Conservation (phyloP, 1,140 invertebrate genomes). For the Chironomus tepperi region DNA sequence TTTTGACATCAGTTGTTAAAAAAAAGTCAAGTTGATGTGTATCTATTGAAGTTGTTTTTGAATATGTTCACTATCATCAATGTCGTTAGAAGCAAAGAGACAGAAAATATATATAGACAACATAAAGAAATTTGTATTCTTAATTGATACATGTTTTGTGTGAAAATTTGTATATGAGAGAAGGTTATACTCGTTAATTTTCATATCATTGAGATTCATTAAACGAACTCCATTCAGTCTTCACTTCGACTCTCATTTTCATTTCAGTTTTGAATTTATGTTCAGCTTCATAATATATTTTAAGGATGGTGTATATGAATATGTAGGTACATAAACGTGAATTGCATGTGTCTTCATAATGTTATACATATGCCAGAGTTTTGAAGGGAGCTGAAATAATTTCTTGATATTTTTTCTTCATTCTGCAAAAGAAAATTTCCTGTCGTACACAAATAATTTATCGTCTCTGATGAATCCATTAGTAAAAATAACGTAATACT, state of each 20-base stretch:
- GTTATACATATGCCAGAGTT: no score
- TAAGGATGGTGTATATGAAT: no score
- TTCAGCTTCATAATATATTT: no score
- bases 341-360: background rate
- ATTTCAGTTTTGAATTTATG: no score
- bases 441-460: background rate
- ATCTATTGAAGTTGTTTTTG: no score
- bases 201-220: slow-evolving; percentile 1
- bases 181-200: background rate
- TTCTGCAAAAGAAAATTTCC: background rate
- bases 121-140: slow-evolving; percentile 9
- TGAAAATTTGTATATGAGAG: background rate
- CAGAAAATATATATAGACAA: background rate
- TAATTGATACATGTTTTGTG: background rate
- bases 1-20: no score
- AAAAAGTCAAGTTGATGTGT: no score
- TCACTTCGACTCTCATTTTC: background rate
- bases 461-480: background rate
- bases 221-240: slow-evolving; percentile 5
- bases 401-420: no score
- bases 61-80: no score
- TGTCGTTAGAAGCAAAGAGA: no score
- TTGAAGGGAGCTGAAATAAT: no score
- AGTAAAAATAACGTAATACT: background rate
- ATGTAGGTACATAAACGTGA: background rate